phyloP scores from a whole-genome alignment of 2,113 vertebrate species.

The Cinclus mexicanus region DNA sequence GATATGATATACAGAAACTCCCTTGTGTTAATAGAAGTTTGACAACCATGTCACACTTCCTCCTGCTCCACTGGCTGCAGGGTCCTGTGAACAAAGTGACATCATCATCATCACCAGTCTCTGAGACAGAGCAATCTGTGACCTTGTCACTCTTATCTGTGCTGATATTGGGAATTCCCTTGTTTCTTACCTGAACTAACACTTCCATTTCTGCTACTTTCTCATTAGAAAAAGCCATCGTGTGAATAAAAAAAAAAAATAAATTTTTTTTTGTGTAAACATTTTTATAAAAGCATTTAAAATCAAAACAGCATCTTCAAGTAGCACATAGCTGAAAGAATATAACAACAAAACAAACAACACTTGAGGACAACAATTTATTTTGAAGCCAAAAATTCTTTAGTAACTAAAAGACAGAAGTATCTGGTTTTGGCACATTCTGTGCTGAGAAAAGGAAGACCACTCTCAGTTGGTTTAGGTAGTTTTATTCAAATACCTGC shows the following conservation, averaged over 20 bases:
- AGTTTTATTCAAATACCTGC: neutral
- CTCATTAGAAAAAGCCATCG: neutral
- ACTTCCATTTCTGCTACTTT: neutral
- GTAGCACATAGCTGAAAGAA: neutral
- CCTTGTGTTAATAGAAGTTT: neutral
- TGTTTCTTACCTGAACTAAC: neutral
- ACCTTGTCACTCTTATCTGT: neutral
- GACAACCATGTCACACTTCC: neutral
- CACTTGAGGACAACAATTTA: neutral
- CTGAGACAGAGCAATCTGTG: neutral
- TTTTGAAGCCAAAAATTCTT: neutral
- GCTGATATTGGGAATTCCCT: neutral
- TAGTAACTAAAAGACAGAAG: neutral
- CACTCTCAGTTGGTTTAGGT: neutral
- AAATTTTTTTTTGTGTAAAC: neutral
- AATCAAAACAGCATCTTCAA: neutral
- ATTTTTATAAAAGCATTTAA: neutral
- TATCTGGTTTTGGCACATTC: neutral
- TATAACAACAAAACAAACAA: neutral
- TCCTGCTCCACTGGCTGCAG: neutral
- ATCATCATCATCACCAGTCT: neutral
- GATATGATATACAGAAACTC: neutral
- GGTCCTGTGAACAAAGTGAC: neutral
- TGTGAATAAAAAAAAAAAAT: neutral
- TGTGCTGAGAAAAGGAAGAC: neutral